phyloP scores from a whole-genome alignment of 2,113 vertebrate genomes.

The Dicentrarchus labrax region DNA sequence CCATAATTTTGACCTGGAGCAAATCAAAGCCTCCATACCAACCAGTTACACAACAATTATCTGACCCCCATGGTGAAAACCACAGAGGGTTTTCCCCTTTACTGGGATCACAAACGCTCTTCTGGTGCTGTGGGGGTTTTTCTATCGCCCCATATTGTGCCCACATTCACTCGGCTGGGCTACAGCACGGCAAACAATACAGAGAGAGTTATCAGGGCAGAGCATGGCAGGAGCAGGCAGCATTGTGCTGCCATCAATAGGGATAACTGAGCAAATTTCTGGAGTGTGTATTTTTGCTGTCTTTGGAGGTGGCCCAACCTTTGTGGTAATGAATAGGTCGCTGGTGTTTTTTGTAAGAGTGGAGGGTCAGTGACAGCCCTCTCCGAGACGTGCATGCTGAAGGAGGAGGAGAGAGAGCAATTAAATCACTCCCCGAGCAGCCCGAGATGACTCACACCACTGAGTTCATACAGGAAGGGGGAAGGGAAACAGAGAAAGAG shows the following conservation, averaged over 20 bases:
- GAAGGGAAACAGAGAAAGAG: constrained; percentile 36
- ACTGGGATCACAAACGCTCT: constrained; percentile 63
- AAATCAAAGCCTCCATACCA: constrained; percentile 28
- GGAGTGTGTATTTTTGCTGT: constrained; percentile 43
- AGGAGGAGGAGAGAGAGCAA: constrained; percentile 70
- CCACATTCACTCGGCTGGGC: constrained; percentile 47
- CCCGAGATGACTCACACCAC: constrained; percentile 76
- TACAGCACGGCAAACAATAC: constrained; percentile 37
- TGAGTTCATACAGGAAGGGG: constrained; percentile 63
- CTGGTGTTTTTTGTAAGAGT: constrained; percentile 44
- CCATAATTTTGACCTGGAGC: constrained; percentile 32
- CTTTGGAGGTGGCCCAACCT: constrained; percentile 55
- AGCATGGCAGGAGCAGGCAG: constrained; percentile 31
- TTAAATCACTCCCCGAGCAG: constrained; percentile 77
- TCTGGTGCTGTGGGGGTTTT: constrained; percentile 43
- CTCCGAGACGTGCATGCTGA: constrained; percentile 49
- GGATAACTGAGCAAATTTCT: constrained; percentile 46
- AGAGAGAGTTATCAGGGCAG: constrained; percentile 53
- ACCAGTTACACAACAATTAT: constrained; percentile 43
- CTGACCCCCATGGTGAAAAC: constrained; percentile 32
- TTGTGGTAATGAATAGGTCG: constrained; percentile 55
- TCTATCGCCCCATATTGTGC: constrained; percentile 25
- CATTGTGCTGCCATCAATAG: constrained; percentile 35
- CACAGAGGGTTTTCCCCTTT: constrained; percentile 13
- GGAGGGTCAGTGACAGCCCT: constrained; percentile 64